phyloP scores from a whole-genome alignment of 2,888 invertebrate species.

The Drosophila macrospina region DNA sequence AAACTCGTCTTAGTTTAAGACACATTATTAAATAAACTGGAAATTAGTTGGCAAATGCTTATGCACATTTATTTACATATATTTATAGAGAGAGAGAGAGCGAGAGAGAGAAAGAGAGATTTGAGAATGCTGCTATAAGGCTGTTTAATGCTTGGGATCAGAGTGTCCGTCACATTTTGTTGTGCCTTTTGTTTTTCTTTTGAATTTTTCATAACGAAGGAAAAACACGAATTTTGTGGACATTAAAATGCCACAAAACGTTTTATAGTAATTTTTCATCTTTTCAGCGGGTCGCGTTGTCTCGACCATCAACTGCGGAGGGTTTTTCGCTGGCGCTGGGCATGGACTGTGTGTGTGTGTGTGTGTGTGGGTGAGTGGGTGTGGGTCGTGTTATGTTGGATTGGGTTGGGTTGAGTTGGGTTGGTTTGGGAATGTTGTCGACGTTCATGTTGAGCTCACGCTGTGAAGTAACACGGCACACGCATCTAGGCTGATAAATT shows the following conservation, averaged over 20 bases:
- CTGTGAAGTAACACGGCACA: constrained; percentile 64
- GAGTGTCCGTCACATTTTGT: constrained; percentile 38
- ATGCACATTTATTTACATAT: background rate
- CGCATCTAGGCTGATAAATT: constrained; percentile 80
- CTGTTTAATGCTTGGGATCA: constrained; percentile 15
- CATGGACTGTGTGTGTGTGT: background rate
- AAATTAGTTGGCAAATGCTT: constrained; percentile 5
- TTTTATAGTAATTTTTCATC: constrained; percentile 82
- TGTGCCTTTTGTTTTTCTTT: constrained; percentile 62
- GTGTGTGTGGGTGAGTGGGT: background rate
- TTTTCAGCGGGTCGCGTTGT: constrained; percentile 51
- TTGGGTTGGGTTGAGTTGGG: constrained; percentile 8
- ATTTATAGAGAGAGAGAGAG: too few relatives aligned
- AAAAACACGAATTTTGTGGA: constrained; percentile 66
- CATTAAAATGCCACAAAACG: constrained; percentile 83
- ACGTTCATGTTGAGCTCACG: constrained; percentile 72
- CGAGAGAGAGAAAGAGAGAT: too few relatives aligned
- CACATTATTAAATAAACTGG: background rate
- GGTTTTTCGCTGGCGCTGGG: constrained; percentile 17
- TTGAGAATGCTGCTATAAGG: background rate
- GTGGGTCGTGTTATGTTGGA: background rate
- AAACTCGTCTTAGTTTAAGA: background rate
- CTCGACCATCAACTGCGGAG: constrained; percentile 19
- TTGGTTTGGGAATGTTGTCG: constrained; percentile 50
- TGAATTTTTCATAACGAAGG: constrained; percentile 70